Evolutionary conservation across 2,888 invertebrate species (phyloP), one percentile per base, ranked within the genome.

Genomic region (Cheilosia soror): DNA sequence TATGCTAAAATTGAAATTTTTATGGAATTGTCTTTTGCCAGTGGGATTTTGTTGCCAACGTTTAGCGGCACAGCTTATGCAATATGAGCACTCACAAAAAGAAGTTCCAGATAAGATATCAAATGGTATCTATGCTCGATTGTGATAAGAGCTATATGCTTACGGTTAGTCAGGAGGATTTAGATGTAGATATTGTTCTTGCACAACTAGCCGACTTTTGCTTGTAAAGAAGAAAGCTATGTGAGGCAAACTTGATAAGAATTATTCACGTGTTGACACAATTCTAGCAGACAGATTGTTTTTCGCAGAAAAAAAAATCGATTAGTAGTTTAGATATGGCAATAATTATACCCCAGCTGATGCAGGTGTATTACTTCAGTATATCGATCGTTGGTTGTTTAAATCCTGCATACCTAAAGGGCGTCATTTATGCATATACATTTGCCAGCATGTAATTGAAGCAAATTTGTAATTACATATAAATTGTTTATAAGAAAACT

Each of bases 21-120:
- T 37, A 13, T 7, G 7, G 9, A 15, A 40, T 15, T 66, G 27
- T 53, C 25, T 51, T 65, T 40, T 37, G 27, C 51, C n/a, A 37
- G 5, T 11, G 11, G 20, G 31, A 47, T 51, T 71, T 49, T 15
- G 0, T 49, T 44, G 13, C 3, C 11, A 9, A 13, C 4, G n/a
- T 33, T 63, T 20, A 20, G 37, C 49, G 40, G 15, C 31, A 20
- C 57, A 37, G 53, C 53, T 55, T 55, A 63, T 55, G 55, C 53
- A 63, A 55, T n/a, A n/a, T 31, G 31, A 29, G 37, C 37, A 63
- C 57, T 65, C 33, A 25, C 2, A 51, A 51, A 49, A 27, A 37
- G n/a, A 40, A 27, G n/a, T 42, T 11, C 1, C 15, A 37, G 57
- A 75, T 75, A 47, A 75, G 65, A 75, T 75, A 75, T n/a, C 29